Percentiles rank a stretch among this genome's conserved stretches.
Evolutionary conservation across 2,797 vertebrate species (phyloP).

Genomic region (Anabas testudineus): DNA sequence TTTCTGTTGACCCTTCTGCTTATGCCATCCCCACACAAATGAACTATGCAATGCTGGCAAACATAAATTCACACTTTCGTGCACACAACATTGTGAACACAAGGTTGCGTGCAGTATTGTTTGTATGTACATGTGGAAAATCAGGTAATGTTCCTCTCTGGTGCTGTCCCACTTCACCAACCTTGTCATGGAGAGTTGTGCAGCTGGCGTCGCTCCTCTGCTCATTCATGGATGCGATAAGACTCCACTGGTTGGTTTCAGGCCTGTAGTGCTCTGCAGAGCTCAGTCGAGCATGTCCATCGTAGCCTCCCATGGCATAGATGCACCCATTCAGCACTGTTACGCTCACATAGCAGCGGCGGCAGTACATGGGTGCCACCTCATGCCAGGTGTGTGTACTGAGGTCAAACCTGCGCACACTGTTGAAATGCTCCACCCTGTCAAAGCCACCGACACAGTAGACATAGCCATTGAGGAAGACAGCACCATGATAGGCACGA

Average conservation of each 20-base stretch:
- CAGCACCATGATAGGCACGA: slow-evolving; percentile 85
- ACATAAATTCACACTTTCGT: too few relatives aligned
- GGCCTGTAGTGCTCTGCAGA: slow-evolving; percentile 86
- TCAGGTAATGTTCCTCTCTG: too few relatives aligned
- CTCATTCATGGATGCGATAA: slow-evolving; percentile 85
- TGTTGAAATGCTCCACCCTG: slow-evolving; percentile 83
- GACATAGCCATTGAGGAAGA: slow-evolving; percentile 71
- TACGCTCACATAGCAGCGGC: slow-evolving; percentile 88
- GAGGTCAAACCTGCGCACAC: slow-evolving; percentile 82
- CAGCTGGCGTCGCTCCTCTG: slow-evolving; percentile 84
- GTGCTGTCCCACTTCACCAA: slow-evolving; percentile 15
- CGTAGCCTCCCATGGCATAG: slow-evolving; percentile 89
- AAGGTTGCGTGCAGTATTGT: too few relatives aligned
- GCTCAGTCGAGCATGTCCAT: slow-evolving; percentile 80
- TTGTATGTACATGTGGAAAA: too few relatives aligned
- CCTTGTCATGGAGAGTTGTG: slow-evolving; percentile 82
- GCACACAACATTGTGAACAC: too few relatives aligned
- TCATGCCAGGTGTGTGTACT: slow-evolving; percentile 84
- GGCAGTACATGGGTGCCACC: slow-evolving; percentile 85
- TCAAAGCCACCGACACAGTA: slow-evolving; percentile 84
- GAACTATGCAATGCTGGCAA: too few relatives aligned
- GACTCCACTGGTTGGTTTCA: slow-evolving; percentile 87
- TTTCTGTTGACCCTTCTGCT: too few relatives aligned
- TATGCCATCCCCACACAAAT: too few relatives aligned
- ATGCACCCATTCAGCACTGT: slow-evolving; percentile 82